A percentile compares a stretch with the other conserved stretches of the same genome.
Conservation (phyloP, 2,797 vertebrate species). For the Muscicapa striata region DNA sequence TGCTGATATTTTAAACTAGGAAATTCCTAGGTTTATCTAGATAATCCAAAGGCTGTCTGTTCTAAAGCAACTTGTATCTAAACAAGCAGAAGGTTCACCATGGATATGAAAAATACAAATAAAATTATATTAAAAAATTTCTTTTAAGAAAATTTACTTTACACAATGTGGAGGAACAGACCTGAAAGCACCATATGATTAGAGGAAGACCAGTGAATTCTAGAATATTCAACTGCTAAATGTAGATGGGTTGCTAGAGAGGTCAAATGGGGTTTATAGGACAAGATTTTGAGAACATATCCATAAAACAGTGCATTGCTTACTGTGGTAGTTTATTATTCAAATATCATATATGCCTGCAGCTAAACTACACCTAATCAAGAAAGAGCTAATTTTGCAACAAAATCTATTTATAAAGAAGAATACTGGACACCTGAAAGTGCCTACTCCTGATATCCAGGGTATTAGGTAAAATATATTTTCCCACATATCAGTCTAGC, state of each 20-base stretch:
- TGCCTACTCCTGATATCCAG: neutral
- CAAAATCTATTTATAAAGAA: neutral
- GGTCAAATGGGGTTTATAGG: neutral
- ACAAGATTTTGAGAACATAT: neutral
- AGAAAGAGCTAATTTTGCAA: neutral
- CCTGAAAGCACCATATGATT: fast-evolving
- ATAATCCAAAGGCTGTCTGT: neutral
- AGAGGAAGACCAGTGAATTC: neutral
- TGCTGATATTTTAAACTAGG: neutral
- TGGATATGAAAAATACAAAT: neutral
- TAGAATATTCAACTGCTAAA: neutral
- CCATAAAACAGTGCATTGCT: fast-evolving
- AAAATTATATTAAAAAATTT: neutral
- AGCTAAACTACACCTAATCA: neutral
- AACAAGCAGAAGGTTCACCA: neutral
- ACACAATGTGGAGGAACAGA: neutral
- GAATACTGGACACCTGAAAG: neutral
- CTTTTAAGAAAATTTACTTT: neutral
- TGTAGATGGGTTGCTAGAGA: neutral
- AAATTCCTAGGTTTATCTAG: neutral
- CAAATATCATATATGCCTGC: neutral
- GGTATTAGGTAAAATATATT: neutral
- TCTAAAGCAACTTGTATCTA: neutral
- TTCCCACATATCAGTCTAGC: neutral
- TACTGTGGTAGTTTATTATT: neutral